phyloP scores from a whole-genome alignment of 2,797 vertebrate genomes.

The Pristis pectinata region DNA sequence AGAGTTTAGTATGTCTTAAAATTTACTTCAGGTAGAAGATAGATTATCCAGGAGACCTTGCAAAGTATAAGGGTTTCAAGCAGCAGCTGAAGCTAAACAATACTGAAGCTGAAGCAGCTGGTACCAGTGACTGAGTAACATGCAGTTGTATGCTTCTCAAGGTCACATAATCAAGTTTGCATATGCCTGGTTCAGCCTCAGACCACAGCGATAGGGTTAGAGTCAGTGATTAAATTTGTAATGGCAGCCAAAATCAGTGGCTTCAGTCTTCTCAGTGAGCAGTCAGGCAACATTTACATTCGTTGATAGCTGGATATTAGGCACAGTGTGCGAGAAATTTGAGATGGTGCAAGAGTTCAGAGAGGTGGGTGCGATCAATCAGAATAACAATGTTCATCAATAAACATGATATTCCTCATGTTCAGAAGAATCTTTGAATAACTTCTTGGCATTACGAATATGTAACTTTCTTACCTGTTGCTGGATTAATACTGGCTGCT shows the following conservation, averaged over 20 bases:
- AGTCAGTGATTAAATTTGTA: not conserved
- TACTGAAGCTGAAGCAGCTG: too few relatives aligned
- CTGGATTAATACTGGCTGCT: slow-evolving; percentile 96
- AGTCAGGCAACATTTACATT: not conserved
- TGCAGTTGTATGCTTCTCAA: not conserved
- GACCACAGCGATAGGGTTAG: not conserved
- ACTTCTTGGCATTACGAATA: not conserved
- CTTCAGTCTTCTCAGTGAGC: not conserved
- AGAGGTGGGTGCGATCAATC: not conserved
- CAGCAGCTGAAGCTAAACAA: too few relatives aligned
- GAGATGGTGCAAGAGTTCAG: not conserved
- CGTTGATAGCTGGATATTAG: not conserved
- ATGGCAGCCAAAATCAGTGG: not conserved
- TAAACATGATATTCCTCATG: not conserved
- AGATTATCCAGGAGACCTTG: not conserved
- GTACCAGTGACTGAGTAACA: not conserved
- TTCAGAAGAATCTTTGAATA: not conserved
- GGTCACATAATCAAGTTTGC: not conserved
- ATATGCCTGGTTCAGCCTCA: not conserved
- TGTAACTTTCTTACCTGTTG: slow-evolving; percentile 70
- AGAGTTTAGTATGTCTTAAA: not conserved
- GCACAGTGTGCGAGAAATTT: not conserved
- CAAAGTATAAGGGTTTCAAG: too few relatives aligned
- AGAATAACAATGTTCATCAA: not conserved
- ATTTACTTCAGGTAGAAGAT: not conserved